Percentiles rank a stretch among this genome's conserved stretches.
phyloP scores from a whole-genome alignment of 2,888 invertebrate species.

The Norana najaformis region DNA sequence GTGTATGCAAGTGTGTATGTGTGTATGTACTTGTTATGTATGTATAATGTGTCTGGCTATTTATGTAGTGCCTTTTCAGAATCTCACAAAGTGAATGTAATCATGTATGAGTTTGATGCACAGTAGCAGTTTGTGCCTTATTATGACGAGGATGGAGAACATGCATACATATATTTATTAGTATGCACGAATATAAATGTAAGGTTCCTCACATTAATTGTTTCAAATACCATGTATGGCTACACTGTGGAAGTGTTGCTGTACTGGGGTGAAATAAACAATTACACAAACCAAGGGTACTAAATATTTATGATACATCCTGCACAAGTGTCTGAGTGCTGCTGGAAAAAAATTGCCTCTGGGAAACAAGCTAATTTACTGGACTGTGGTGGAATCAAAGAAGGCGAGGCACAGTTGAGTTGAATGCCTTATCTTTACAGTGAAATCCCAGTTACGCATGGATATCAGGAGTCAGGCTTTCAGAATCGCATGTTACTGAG shows the following conservation, averaged over 20 bases:
- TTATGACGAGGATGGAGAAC: too few relatives aligned
- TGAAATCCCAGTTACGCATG: too few relatives aligned
- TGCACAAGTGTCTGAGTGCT: not conserved
- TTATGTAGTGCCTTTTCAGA: not conserved
- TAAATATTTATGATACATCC: not conserved
- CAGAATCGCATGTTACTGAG: too few relatives aligned
- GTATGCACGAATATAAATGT: not conserved
- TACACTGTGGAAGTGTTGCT: not conserved
- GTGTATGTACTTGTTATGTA: not conserved
- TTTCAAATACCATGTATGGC: not conserved
- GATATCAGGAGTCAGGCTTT: too few relatives aligned
- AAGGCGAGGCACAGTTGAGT: not conserved
- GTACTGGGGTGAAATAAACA: not conserved
- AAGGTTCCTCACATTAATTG: too few relatives aligned
- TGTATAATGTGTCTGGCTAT: not conserved
- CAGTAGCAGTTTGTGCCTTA: too few relatives aligned
- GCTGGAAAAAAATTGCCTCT: not conserved
- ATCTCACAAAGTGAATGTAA: not conserved
- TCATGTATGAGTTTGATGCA: not conserved
- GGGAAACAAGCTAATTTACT: conserved; percentile 13
- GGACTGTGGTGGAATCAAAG: not conserved
- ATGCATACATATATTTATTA: too few relatives aligned
- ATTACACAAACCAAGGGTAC: not conserved
- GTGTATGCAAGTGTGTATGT: too few relatives aligned
- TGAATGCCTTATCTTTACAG: too few relatives aligned